Percentiles rank a stretch among this genome's conserved stretches.
These are phyloP conservation scores for Exephanes ischioxanthus DNA, from an alignment of 2,888 invertebrate genomes.

Conservation along the genomic window DNA sequence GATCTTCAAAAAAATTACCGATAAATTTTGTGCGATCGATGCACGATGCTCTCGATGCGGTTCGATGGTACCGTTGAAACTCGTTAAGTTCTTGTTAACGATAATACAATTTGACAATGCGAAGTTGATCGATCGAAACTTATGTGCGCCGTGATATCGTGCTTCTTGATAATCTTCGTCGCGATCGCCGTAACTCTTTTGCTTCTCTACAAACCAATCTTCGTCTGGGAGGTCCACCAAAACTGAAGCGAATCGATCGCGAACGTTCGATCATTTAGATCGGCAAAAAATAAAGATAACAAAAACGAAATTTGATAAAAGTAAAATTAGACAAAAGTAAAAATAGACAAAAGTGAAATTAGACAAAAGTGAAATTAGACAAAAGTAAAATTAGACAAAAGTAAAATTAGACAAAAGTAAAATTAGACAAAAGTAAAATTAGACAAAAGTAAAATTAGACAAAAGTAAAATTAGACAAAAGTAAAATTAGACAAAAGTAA, in stretches of 20 bases:
- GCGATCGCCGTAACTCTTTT: slow-evolving; percentile 72
- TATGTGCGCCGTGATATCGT: slow-evolving; percentile 73
- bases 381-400: too few relatives aligned
- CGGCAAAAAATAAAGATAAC: not conserved
- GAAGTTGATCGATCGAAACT: slow-evolving; percentile 10
- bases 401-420: not conserved
- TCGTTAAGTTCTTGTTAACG: not conserved
- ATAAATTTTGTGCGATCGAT: not conserved
- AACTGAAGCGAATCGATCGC: not conserved
- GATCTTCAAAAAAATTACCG: not conserved
- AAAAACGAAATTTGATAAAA: too few relatives aligned
- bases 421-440: too few relatives aligned
- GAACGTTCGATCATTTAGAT: not conserved
- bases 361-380: too few relatives aligned
- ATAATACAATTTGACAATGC: not conserved
- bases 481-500: too few relatives aligned
- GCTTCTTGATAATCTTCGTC: slow-evolving; percentile 73
- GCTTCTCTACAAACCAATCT: slow-evolving; percentile 76
- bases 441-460: too few relatives aligned
- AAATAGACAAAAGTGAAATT: too few relatives aligned
- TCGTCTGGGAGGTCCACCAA: slow-evolving; percentile 73
- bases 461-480: too few relatives aligned
- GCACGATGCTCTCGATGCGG: not conserved
- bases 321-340: too few relatives aligned
- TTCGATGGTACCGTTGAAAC: not conserved